Percentiles rank a stretch among this genome's conserved stretches.
Conservation (phyloP, 2,888 invertebrate species). For the Fragum sueziense region DNA sequence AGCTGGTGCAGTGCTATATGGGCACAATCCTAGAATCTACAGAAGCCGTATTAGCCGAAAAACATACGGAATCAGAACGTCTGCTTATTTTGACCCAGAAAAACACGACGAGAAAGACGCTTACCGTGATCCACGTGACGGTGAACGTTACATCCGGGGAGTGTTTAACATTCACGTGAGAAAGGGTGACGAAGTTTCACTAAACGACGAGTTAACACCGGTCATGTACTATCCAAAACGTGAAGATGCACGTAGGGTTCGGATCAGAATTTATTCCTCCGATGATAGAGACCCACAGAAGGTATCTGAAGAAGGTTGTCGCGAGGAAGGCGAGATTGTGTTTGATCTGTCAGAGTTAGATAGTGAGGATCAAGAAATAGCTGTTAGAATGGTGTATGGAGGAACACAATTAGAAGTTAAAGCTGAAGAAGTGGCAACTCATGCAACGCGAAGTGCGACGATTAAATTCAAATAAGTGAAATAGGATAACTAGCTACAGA, state of each 20-base stretch:
- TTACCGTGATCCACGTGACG: not conserved
- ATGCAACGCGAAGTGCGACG: not conserved
- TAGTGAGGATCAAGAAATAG: slow-evolving; percentile 22
- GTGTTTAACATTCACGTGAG: slow-evolving; percentile 32
- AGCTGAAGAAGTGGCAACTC: slow-evolving; percentile 21
- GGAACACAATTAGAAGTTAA: slow-evolving; percentile 54
- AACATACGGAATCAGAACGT: slow-evolving; percentile 17
- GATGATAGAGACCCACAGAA: slow-evolving; percentile 7
- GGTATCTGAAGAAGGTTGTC: slow-evolving; percentile 36
- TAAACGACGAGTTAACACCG: not conserved
- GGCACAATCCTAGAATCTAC: slow-evolving; percentile 46
- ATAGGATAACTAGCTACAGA: too few relatives aligned
- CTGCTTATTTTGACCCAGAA: slow-evolving; percentile 4
- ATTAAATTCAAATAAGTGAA: slow-evolving; percentile 1
- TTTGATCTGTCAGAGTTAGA: slow-evolving; percentile 42
- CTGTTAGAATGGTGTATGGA: slow-evolving; percentile 50
- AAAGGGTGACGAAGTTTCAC: slow-evolving; percentile 17
- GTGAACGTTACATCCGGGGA: slow-evolving; percentile 14
- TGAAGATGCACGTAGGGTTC: slow-evolving; percentile 22
- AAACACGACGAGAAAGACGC: slow-evolving; percentile 1
- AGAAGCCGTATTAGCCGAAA: slow-evolving; percentile 41
- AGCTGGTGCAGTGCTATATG: slow-evolving; percentile 48
- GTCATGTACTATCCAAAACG: slow-evolving; percentile 10
- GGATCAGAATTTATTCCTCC: slow-evolving; percentile 32
- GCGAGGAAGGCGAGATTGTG: slow-evolving; percentile 33